Base-by-base conservation (phyloP, 2,797 vertebrate species). In the Leptoclinus maculatus region DNA sequence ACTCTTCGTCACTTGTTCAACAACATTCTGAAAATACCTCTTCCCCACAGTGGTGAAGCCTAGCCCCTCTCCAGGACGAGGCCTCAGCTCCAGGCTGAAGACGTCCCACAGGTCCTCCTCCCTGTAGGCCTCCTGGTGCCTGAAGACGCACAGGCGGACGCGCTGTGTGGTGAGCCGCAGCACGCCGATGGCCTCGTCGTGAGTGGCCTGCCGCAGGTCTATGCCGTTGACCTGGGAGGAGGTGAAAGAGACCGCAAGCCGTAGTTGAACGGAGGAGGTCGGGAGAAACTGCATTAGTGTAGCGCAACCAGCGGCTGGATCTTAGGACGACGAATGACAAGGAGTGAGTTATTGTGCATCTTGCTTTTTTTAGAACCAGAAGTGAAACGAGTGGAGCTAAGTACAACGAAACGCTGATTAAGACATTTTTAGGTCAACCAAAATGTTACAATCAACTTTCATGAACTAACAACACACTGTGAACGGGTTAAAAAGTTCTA, bases 171-270 rank as follows among this genome's bases (percentile, higher is more conserved):
- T 98, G 78, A 99, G 96, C 38, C 97, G 95, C 70, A 99, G 95
- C 39, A 98, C 96, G n/a, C 96, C 96, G 58, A 98, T 97, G 1
- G 97, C 97, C 93, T 99, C 97, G 76, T 99, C 97, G 1, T 98
- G 97, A 4, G 96, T 98, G 71, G 97, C 97, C 94, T 94, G 97
- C 75, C 97, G 95, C 87, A 99, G 93, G 89, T 99, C 97, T 76
- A 97, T 97, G 25, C 96, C 96, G 1, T 99, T 98, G 62, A 99
- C 98, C 98, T 99, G 65, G 36, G 38, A 32, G 60, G 38, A 27
- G 34, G 38, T 6, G 32, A 63, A n/a, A 7, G 13, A 23, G 19
- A 39, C 7, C 7, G 17, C 13, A 41, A 2, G 13, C 8, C 5
- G 0, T 41, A 36, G 39, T 13, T 23, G 17, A 9, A 5, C 34